Base-by-base conservation (phyloP, 1,140 invertebrate species). In the Marisa cornuarietis region DNA sequence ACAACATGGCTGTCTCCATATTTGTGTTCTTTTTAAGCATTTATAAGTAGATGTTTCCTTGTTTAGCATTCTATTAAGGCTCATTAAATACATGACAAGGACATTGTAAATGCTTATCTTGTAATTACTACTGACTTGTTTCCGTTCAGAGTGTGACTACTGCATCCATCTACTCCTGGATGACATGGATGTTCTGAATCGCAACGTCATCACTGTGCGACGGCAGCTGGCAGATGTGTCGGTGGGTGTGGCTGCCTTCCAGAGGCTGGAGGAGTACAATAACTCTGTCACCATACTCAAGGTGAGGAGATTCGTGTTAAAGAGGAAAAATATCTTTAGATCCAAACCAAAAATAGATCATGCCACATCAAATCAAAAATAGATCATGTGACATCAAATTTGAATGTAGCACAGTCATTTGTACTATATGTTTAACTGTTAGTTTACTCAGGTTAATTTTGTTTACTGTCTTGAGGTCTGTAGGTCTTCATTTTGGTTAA, bases 111-210 rank as follows among this genome's bases (percentile, higher is more conserved):
- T 58, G 54, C 16, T 18, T 11, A 68, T 49, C 9, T 71, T 71
- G 1, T 71, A 3, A 31, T 49, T 31, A 24, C 20, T 10, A 26
- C 26, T 31, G 24, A 71, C 69, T 9, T 31, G 31, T 71, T 22
- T 42, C 42, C 6, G 42, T 77, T 11, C 94, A 86, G 94, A 95
- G 82, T 99, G 98, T 90, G 96, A 96, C 90, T 94, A 94, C 24
- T 99, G 98, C 89, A 95, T 95, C 3, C 95, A 98, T 87, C 94
- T 95, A 71, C 92, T 99, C 7, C 88, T 99, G 4, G 95, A 98
- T 91, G 95, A 95, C 0, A 95, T 96, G 0, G 96, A 98, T 87
- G 91, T 93, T n/a, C 87, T 98, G 24, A 89, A 93, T 22, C 83
- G 87, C 18, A 87, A 88, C 71, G 83, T 93, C 14, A 93, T 96